Conservation (phyloP, 2,113 vertebrate species). For the Myotis davidii region DNA sequence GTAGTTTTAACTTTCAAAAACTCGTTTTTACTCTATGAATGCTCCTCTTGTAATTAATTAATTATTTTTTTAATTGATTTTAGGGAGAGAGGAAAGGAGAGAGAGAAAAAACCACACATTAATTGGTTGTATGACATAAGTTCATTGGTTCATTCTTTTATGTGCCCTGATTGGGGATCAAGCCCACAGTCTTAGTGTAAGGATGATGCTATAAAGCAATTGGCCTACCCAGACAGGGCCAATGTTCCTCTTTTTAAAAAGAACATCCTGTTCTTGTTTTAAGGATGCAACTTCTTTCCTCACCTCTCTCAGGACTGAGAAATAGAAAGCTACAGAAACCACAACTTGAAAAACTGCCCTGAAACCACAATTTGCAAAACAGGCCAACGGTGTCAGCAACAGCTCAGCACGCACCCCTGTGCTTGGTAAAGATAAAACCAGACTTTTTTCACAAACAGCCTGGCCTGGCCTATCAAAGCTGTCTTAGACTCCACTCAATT, state of each 20-base stretch:
- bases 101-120: neutral
- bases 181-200: neutral
- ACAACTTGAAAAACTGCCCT: conserved; percentile 1
- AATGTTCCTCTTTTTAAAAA: neutral
- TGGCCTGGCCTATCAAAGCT: neutral
- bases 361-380: conserved; percentile 46
- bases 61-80: neutral
- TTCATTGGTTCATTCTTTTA: neutral
- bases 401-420: neutral
- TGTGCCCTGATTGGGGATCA: neutral
- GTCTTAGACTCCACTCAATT: neutral
- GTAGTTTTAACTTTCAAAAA: conserved; percentile 1
- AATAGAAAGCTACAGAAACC: conserved; percentile 20
- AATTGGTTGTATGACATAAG: neutral
- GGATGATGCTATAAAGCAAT: neutral
- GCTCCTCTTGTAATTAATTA: neutral
- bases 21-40: neutral
- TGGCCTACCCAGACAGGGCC: neutral
- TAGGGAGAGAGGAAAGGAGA: neutral
- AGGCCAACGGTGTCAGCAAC: neutral
- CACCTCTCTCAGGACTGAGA: neutral
- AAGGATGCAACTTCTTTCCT: neutral
- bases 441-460: neutral
- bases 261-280: conserved; percentile 28
- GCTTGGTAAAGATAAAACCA: conserved; percentile 46